Evolutionary conservation across 30 jellyfish, hydroid and myxozoan species (phyloP).

Genomic region (Cassiopea xamachana): DNA sequence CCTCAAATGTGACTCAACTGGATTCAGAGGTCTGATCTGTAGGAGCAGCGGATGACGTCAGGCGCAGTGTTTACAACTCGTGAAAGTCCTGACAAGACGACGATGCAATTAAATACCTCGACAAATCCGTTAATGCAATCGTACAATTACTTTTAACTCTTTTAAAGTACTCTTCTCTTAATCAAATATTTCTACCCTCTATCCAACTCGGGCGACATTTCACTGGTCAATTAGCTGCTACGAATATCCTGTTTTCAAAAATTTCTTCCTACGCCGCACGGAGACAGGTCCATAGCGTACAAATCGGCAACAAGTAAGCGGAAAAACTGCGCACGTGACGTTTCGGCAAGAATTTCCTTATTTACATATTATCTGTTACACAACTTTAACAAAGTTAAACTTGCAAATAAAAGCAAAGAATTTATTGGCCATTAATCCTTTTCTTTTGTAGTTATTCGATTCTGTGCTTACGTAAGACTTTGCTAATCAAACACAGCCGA

Average conservation of each 20-base stretch:
- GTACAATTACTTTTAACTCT: neutral
- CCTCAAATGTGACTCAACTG: neutral
- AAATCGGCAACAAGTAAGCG: neutral
- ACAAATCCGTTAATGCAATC: neutral
- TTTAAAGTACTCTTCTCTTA: neutral
- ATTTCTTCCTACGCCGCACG: neutral
- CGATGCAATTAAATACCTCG: neutral
- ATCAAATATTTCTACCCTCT: neutral
- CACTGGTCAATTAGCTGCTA: neutral
- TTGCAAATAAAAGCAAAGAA: neutral
- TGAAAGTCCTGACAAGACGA: neutral
- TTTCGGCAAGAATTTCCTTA: neutral
- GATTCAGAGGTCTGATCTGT: neutral
- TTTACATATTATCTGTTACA: neutral
- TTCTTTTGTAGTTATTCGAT: neutral
- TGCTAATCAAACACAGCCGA: neutral
- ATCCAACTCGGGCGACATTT: neutral
- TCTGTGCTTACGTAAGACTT: conserved; percentile 5
- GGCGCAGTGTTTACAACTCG: no score
- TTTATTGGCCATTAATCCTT: neutral
- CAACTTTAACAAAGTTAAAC: neutral
- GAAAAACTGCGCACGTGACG: neutral
- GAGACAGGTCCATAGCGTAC: neutral
- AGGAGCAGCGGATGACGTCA: neutral
- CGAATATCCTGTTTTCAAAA: neutral